Percentiles rank a stretch among this genome's conserved stretches.
Conservation (phyloP, 2,113 vertebrate genomes). For the Alligator mississippiensis region DNA sequence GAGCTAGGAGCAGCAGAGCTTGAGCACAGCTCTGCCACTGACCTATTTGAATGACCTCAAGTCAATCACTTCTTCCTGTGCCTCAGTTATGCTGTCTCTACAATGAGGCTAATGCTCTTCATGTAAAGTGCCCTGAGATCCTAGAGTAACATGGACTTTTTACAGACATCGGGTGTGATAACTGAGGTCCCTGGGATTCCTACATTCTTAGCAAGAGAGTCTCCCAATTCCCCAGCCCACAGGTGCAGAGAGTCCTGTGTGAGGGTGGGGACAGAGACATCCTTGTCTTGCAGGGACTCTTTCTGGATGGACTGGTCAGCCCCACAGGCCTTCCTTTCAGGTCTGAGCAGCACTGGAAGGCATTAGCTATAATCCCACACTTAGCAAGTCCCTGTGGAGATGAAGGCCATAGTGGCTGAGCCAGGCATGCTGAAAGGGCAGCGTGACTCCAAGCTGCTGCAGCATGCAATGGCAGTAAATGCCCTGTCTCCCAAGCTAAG, state of each 20-base stretch:
- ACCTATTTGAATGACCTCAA: neutral
- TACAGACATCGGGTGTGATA: neutral
- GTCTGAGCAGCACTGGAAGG: neutral
- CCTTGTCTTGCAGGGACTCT: neutral
- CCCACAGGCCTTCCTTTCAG: neutral
- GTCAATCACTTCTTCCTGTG: too few relatives aligned
- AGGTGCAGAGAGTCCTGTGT: neutral
- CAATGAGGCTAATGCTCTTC: neutral
- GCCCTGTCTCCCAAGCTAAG: neutral
- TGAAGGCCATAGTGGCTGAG: neutral
- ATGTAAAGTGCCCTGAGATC: neutral
- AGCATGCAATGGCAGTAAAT: neutral
- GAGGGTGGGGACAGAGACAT: neutral
- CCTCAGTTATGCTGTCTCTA: neutral
- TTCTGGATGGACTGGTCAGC: neutral
- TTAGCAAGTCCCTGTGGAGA: neutral
- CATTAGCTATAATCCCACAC: neutral
- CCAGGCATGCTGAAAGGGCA: too few relatives aligned
- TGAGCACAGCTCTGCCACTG: neutral
- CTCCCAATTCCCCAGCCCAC: fast-evolving
- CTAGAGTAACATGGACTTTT: neutral
- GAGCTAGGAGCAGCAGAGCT: neutral
- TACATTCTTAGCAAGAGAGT: neutral
- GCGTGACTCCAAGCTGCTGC: neutral
- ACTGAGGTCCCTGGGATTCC: neutral